Percentiles rank a stretch among this genome's conserved stretches.
These are phyloP conservation scores for Trichonephila inaurata DNA, from an alignment of 1,140 invertebrate genomes.

Conservation along the genomic window DNA sequence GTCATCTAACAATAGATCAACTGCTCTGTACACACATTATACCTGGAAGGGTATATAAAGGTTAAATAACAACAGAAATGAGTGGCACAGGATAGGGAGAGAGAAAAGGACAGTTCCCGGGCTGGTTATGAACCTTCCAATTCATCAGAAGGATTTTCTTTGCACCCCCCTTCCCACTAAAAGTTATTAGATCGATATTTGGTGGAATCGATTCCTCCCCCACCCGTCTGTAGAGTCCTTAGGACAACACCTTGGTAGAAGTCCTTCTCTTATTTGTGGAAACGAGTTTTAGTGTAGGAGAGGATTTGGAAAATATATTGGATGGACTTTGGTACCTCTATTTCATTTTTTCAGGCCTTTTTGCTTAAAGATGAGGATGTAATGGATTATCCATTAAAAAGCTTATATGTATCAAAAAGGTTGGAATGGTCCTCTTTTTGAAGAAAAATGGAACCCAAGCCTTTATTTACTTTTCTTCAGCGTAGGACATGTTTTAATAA, in stretches of 20 bases:
- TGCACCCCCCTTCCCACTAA: neutral
- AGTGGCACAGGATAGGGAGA: neutral
- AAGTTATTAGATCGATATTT: constrained; percentile 54
- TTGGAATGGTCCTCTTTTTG: neutral
- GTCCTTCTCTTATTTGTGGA: constrained; percentile 11
- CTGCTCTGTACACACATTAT: constrained; percentile 18
- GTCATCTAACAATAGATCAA: constrained; percentile 8
- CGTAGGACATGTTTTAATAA: too few species aligned
- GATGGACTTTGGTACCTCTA: neutral
- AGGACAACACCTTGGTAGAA: constrained; percentile 39
- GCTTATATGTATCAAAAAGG: neutral
- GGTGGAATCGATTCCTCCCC: constrained; percentile 27
- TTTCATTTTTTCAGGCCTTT: neutral
- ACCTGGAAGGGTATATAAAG: constrained; percentile 20
- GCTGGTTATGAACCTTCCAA: constrained; percentile 40
- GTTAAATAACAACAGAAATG: constrained; percentile 38
- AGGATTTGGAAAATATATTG: neutral
- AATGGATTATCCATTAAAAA: neutral
- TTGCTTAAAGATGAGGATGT: neutral
- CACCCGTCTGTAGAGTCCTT: neutral
- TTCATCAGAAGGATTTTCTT: constrained; percentile 60
- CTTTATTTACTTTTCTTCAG: too few species aligned
- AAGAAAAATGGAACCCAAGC: too few species aligned
- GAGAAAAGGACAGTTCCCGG: too few species aligned
- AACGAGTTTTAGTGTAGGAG: neutral